Percentiles rank a stretch among this genome's conserved stretches.
Evolutionary conservation across 2,888 invertebrate genomes (phyloP).

Genomic region (Leucozona laternaria): DNA sequence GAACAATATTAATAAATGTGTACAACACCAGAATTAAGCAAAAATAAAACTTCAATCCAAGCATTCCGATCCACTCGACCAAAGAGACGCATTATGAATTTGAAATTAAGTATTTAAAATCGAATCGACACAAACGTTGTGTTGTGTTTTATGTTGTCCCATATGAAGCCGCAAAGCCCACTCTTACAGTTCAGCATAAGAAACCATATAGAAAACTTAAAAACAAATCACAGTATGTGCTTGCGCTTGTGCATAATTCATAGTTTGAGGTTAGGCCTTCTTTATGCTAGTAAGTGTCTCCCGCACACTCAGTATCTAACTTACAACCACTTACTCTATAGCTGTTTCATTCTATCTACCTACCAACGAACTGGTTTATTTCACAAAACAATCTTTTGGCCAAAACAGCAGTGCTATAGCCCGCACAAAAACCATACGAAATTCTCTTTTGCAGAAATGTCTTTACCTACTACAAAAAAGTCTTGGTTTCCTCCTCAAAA

Average conservation of each 20-base stretch:
- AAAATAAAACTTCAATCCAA: constrained; percentile 40
- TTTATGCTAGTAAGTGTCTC: constrained; percentile 26
- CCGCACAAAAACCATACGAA: constrained; percentile 46
- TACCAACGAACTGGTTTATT: constrained; percentile 36
- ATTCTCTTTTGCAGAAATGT: constrained; percentile 30
- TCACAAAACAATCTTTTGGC: constrained; percentile 22
- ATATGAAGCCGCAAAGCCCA: background rate
- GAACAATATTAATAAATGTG: constrained; percentile 53
- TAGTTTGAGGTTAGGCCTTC: constrained; percentile 49
- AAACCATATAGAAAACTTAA: background rate
- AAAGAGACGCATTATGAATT: constrained; percentile 64
- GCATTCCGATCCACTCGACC: constrained; percentile 69
- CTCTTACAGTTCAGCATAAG: background rate
- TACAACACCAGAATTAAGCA: constrained; percentile 48
- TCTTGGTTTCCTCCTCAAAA: constrained; percentile 14
- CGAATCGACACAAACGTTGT: constrained; percentile 41
- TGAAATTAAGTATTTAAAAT: constrained; percentile 66
- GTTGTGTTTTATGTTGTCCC: background rate
- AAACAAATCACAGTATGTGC: constrained; percentile 9
- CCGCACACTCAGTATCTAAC: constrained; percentile 8
- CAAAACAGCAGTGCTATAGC: constrained; percentile 9
- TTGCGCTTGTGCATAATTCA: constrained; percentile 40
- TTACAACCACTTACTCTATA: constrained; percentile 12
- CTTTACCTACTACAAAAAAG: constrained; percentile 9
- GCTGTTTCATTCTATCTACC: constrained; percentile 3